These are phyloP conservation scores for Odontamblyopus rebecca DNA, from an alignment of 2,797 vertebrate genomes.

Conservation along the genomic window DNA sequence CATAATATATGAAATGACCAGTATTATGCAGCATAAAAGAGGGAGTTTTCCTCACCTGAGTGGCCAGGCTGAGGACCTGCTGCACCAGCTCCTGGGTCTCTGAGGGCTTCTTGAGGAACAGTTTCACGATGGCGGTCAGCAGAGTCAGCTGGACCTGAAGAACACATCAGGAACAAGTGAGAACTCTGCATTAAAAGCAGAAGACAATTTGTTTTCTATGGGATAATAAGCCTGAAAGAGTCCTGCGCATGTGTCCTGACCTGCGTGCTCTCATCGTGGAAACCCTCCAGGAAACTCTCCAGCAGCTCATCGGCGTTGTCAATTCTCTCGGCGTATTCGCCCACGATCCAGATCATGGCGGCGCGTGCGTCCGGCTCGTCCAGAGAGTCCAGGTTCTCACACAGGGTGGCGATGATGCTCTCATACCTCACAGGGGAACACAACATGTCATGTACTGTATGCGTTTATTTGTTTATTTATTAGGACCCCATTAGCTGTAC, in stretches of 20 bases:
- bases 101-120: constrained; percentile 96
- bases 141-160: constrained; percentile 93
- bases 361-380: constrained; percentile 97
- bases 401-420: constrained; percentile 97
- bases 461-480: too few relatives aligned
- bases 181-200: background rate
- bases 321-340: constrained; percentile 95
- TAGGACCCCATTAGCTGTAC: too few relatives aligned
- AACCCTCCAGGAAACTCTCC: constrained; percentile 97
- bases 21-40: too few relatives aligned
- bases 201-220: background rate
- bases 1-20: too few relatives aligned
- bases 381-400: constrained; percentile 96
- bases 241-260: constrained; percentile 59
- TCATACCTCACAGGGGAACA: constrained; percentile 80
- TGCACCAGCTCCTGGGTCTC: constrained; percentile 98
- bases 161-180: background rate
- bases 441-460: background rate
- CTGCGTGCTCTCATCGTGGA: constrained; percentile 99
- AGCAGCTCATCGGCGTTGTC: constrained; percentile 97
- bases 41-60: constrained; percentile 75
- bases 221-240: background rate
- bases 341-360: constrained; percentile 99
- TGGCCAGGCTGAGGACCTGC: constrained; percentile 96
- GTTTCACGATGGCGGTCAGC: constrained; percentile 95